Percentiles rank a stretch among this genome's conserved stretches.
phyloP scores from a whole-genome alignment of 2,888 invertebrate genomes.

The Crioceris asparagi region DNA sequence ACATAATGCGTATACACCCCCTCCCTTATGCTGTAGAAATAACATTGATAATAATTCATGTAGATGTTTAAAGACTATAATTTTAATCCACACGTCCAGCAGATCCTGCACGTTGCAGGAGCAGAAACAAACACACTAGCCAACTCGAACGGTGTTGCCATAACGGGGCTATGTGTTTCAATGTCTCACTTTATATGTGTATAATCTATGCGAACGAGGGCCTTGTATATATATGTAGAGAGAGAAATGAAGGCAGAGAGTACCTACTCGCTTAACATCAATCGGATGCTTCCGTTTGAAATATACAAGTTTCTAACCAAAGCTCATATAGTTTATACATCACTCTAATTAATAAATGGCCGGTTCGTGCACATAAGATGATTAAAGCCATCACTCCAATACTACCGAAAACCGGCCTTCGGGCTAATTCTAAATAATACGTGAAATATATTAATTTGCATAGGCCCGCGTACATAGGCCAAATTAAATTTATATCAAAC shows the following conservation, averaged over 20 bases:
- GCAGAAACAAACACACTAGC: too few species aligned
- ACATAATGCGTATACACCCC: too few species aligned
- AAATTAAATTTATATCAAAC: too few species aligned
- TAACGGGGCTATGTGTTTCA: too few species aligned
- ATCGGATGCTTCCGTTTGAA: slow-evolving; percentile 17
- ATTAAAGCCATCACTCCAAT: slow-evolving; percentile 23
- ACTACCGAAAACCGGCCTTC: neutral
- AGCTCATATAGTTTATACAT: slow-evolving; percentile 33
- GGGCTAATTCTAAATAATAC: neutral
- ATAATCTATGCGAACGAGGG: slow-evolving; percentile 16
- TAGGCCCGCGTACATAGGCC: too few species aligned
- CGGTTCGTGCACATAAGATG: slow-evolving; percentile 24
- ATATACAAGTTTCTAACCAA: slow-evolving; percentile 29
- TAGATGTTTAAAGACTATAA: too few species aligned
- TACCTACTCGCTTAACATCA: slow-evolving; percentile 26
- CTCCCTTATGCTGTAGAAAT: too few species aligned
- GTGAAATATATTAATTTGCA: too few species aligned
- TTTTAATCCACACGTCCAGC: too few species aligned
- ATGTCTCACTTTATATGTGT: slow-evolving; percentile 8
- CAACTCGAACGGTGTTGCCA: neutral
- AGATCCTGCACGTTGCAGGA: too few species aligned
- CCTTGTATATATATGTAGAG: slow-evolving; percentile 15
- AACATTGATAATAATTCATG: too few species aligned
- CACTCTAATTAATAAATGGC: slow-evolving; percentile 39
- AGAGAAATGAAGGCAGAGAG: slow-evolving; percentile 13